Conservation (phyloP, 1,140 invertebrate genomes). For the Atta texana region DNA sequence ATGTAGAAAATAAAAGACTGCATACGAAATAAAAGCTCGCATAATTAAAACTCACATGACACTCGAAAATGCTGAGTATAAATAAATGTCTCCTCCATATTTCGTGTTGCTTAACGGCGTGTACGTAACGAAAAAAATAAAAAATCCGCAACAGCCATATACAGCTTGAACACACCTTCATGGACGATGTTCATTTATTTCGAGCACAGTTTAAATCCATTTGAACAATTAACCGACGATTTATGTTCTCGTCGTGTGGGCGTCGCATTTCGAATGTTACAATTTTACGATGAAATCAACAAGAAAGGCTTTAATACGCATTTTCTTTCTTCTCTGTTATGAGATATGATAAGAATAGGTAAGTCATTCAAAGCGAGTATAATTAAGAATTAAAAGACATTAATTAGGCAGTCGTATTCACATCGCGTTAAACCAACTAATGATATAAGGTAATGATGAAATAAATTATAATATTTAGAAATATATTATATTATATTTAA, state of each 20-base stretch:
- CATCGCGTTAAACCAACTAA: background rate
- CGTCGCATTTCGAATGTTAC: slow-evolving; percentile 48
- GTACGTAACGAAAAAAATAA: slow-evolving; percentile 55
- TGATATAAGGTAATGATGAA: background rate
- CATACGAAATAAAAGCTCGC: background rate
- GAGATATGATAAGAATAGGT: slow-evolving; percentile 12
- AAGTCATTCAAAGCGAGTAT: background rate
- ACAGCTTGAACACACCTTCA: slow-evolving; percentile 58
- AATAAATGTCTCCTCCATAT: slow-evolving; percentile 22
- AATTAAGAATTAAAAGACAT: slow-evolving; percentile 13
- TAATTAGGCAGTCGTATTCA: background rate
- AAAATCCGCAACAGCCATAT: slow-evolving; percentile 64
- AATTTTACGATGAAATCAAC: slow-evolving; percentile 49
- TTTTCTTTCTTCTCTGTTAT: background rate
- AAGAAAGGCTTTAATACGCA: slow-evolving; percentile 30
- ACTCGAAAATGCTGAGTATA: slow-evolving; percentile 18
- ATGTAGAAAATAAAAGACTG: background rate
- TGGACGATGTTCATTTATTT: slow-evolving; percentile 73
- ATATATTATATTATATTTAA: too few species aligned
- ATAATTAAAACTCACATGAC: slow-evolving; percentile 19
- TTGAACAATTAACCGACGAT: slow-evolving; percentile 74
- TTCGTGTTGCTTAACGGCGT: slow-evolving; percentile 24
- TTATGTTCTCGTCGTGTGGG: slow-evolving; percentile 58
- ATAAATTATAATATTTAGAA: background rate
- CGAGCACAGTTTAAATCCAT: slow-evolving; percentile 73